These are phyloP conservation scores for Folsomia manolachei DNA, from an alignment of 2,888 invertebrate species.

Conservation along the genomic window DNA sequence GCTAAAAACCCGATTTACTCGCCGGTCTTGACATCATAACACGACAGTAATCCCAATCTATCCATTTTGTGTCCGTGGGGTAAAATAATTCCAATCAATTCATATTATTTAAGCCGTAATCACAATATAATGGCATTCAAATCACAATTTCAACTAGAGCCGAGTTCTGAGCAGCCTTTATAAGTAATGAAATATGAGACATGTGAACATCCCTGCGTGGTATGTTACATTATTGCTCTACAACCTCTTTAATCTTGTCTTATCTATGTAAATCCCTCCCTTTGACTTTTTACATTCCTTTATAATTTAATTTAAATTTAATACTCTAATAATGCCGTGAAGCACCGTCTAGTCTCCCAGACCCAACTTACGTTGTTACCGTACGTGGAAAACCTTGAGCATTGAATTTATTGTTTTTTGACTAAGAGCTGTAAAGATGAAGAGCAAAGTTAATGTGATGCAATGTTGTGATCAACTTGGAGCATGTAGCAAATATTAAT, in stretches of 20 bases:
- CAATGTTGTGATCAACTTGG: background rate
- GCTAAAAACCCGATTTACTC: slow-evolving; percentile 6
- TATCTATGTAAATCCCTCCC: background rate
- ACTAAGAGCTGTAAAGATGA: too few species aligned
- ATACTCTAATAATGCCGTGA: background rate
- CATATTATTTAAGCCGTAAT: background rate
- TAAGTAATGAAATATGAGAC: background rate
- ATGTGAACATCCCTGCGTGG: background rate
- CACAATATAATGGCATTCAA: background rate
- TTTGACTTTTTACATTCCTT: background rate
- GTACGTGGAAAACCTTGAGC: too few species aligned
- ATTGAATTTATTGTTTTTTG: too few species aligned
- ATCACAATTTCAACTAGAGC: background rate
- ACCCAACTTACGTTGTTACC: too few species aligned
- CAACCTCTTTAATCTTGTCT: background rate
- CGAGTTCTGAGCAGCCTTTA: background rate
- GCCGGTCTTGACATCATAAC: background rate
- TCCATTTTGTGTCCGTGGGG: background rate
- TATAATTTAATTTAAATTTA: background rate
- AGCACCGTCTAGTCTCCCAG: too few species aligned
- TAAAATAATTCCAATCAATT: background rate
- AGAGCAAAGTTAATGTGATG: too few species aligned
- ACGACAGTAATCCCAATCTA: background rate
- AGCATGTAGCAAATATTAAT: background rate
- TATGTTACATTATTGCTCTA: background rate